phyloP scores from a whole-genome alignment of 2,888 invertebrate species.

The Lithophane socia region DNA sequence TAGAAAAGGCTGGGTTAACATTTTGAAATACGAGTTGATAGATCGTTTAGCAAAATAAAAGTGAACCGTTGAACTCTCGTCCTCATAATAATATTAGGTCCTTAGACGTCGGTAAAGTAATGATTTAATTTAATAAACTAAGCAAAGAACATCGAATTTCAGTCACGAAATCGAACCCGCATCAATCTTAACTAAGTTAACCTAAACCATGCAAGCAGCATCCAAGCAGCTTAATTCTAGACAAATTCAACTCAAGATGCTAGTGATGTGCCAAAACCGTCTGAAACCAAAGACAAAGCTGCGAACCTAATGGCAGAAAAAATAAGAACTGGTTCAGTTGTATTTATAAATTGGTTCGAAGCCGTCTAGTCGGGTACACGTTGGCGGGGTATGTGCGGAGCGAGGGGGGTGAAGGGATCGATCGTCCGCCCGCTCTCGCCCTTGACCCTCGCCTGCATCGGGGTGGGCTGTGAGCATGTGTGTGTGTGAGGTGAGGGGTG shows the following conservation, averaged over 20 bases:
- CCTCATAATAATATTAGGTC: slow-evolving; percentile 1
- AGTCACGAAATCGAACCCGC: neutral
- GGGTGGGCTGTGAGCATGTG: slow-evolving; percentile 59
- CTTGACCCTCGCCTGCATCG: slow-evolving; percentile 81
- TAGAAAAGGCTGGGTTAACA: slow-evolving; percentile 2
- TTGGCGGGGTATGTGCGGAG: slow-evolving; percentile 33
- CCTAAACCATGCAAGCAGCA: slow-evolving; percentile 13
- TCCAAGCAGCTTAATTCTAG: slow-evolving; percentile 32
- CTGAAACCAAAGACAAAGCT: slow-evolving; percentile 12
- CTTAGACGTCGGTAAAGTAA: neutral
- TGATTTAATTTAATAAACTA: neutral
- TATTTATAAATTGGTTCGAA: slow-evolving; percentile 30
- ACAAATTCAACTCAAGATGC: slow-evolving; percentile 39
- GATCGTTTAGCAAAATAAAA: slow-evolving; percentile 3
- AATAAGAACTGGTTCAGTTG: slow-evolving; percentile 36
- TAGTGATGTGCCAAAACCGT: slow-evolving; percentile 15
- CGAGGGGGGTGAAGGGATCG: slow-evolving; percentile 66
- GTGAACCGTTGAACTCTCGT: neutral
- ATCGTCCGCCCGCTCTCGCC: slow-evolving; percentile 76
- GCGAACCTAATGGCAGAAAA: slow-evolving; percentile 21
- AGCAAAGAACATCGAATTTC: slow-evolving; percentile 9
- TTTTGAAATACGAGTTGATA: slow-evolving; percentile 16
- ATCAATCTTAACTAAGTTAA: slow-evolving; percentile 13
- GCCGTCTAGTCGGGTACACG: slow-evolving; percentile 74
- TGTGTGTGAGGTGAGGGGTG: slow-evolving; percentile 55